A percentile compares a stretch with the other conserved stretches of the same genome.
These are phyloP conservation scores for Taurulus bubalis DNA, from an alignment of 2,113 vertebrate genomes.

Conservation along the genomic window DNA sequence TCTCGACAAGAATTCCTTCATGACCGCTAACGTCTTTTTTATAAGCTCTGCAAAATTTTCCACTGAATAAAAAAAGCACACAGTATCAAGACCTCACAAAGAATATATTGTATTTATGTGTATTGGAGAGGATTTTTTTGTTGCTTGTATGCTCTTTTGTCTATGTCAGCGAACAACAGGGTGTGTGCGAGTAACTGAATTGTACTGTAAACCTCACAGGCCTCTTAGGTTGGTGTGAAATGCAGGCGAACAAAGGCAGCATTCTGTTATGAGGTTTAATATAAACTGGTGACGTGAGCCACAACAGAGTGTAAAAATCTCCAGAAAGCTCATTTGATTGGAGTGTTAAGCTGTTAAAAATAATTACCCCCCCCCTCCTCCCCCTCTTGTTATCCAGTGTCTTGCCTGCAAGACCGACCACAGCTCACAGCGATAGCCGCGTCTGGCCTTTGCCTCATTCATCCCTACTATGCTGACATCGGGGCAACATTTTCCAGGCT, in stretches of 20 bases:
- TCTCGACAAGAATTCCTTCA: constrained; percentile 44
- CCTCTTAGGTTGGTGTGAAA: constrained; percentile 74
- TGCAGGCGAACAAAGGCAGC: constrained; percentile 86
- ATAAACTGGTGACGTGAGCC: constrained; percentile 80
- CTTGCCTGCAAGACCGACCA: constrained; percentile 27
- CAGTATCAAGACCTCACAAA: constrained; percentile 10
- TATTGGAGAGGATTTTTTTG: neutral
- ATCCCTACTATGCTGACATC: constrained; percentile 51
- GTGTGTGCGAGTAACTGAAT: constrained; percentile 31
- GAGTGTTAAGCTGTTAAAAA: constrained; percentile 92
- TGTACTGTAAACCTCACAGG: constrained; percentile 44
- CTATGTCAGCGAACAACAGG: constrained; percentile 44
- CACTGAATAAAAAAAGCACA: constrained; percentile 18
- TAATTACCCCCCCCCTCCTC: constrained; percentile 83
- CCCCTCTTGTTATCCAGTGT: constrained; percentile 60
- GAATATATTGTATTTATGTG: neutral
- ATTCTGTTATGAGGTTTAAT: constrained; percentile 82
- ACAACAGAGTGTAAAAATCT: constrained; percentile 82
- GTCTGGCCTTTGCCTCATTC: constrained; percentile 61
- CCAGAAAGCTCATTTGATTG: constrained; percentile 86
- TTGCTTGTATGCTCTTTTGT: constrained; percentile 7
- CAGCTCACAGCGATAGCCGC: constrained; percentile 34
- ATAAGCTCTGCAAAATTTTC: constrained; percentile 37
- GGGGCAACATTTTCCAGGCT: constrained; percentile 69
- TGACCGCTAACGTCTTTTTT: constrained; percentile 44